phyloP scores from a whole-genome alignment of 1,140 invertebrate genomes.

The Hycleus cichorii region DNA sequence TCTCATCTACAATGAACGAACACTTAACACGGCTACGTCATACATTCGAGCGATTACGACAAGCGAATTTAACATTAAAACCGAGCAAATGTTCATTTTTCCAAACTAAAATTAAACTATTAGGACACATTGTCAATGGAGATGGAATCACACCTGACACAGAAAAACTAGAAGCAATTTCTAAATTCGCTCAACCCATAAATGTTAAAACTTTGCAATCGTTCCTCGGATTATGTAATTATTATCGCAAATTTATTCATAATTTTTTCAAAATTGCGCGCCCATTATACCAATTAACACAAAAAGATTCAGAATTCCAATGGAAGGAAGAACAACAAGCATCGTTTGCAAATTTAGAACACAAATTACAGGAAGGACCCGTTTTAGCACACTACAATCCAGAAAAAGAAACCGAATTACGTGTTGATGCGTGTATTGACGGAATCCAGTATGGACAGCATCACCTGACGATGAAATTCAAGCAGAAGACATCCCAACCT shows the following conservation, averaged over 20 bases:
- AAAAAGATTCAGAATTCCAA: neutral
- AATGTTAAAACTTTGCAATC: neutral
- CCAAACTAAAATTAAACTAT: neutral
- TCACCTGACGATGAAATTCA: too few species aligned
- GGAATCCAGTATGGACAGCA: too few species aligned
- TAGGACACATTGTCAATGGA: neutral
- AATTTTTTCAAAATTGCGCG: neutral
- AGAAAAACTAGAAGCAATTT: neutral
- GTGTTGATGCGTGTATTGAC: too few species aligned
- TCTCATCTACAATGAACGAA: slow-evolving; percentile 2
- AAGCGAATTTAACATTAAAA: neutral
- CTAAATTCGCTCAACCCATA: slow-evolving; percentile 2
- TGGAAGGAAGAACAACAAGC: neutral
- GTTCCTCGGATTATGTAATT: slow-evolving; percentile 2
- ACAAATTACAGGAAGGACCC: too few species aligned
- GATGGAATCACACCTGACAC: neutral
- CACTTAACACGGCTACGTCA: neutral
- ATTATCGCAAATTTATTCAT: slow-evolving; percentile 7
- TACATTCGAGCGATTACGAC: neutral
- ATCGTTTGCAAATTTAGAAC: neutral
- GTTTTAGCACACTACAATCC: too few species aligned
- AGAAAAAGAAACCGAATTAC: too few species aligned
- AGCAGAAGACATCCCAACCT: too few species aligned
- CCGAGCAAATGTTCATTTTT: neutral
- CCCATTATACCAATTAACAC: neutral